Base-by-base conservation (phyloP, 2,888 invertebrate genomes). In the Drosophila hawaiiensis region DNA sequence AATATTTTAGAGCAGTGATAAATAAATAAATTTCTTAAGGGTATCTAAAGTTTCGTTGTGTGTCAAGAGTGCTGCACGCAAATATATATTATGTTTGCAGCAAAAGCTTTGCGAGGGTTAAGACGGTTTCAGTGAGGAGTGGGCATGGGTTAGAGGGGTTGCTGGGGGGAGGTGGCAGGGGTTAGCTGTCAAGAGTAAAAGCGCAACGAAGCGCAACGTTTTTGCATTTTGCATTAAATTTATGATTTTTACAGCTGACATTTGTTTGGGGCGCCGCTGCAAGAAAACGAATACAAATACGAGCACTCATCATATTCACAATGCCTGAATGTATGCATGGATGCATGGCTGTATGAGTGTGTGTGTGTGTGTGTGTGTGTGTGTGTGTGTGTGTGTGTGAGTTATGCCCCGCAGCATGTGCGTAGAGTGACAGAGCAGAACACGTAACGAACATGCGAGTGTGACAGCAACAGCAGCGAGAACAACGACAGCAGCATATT, bases 191-290 rank as follows among this genome's bases (percentile, higher is more conserved):
- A 90, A 66, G 86, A 77, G 83, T 82, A 82, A 89, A 90, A 85
- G 90, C 78, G 86, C 85, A 85, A 72, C 85, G 90, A 78, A 88
- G 85, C 90, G 86, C 78, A 90, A 89, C 83, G 88, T 90, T 85
- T 85, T 83, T 88, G 90, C 90, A 87, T 89, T 86, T 86, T 86
- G 76, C 88, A 89, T 82, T 82, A 91, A 87, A 87, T 87, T 87
- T 91, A 87, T 87, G 91, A 87, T 91, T 89, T 91, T 89, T 91
- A 90, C 87, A 87, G 90, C 87, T 91, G 87, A 84, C 87, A 87
- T 87, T 87, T 87, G 91, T 89, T 89, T 81, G 78, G 89, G 85
- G 84, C 87, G 90, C 84, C 89, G 82, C 82, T 78, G 78, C 59
- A 43, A 72, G 63, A 58, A 35, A 43, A 39, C 58, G 66, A 53